Conservation (phyloP, 2,888 invertebrate species). For the Elmis aenea region DNA sequence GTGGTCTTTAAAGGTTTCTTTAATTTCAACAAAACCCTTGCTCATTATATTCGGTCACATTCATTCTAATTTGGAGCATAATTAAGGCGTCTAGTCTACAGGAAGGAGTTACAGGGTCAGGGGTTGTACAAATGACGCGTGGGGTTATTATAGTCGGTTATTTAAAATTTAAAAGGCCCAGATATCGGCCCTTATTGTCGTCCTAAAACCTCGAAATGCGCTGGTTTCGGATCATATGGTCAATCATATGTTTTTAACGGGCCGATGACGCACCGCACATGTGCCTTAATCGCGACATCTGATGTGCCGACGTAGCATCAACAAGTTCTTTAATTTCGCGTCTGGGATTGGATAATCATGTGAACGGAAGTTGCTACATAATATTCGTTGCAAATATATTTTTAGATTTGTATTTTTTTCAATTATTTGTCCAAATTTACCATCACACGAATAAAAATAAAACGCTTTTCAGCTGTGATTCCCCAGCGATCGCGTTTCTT, state of each 20-base stretch:
- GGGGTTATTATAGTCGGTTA: slow-evolving; percentile 8
- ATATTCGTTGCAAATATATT: slow-evolving; percentile 16
- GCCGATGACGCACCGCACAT: slow-evolving; percentile 17
- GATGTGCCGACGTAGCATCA: slow-evolving; percentile 15
- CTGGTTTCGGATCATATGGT: slow-evolving; percentile 17
- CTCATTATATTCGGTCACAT: slow-evolving; percentile 18
- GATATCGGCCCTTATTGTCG: slow-evolving; percentile 1
- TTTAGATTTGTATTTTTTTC: slow-evolving; percentile 9
- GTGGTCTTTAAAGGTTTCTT: slow-evolving; percentile 15
- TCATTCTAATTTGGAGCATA: slow-evolving; percentile 20
- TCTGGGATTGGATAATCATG: slow-evolving; percentile 18
- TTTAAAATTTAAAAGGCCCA: slow-evolving; percentile 19
- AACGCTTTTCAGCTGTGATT: slow-evolving; percentile 4
- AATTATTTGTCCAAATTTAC: slow-evolving; percentile 12
- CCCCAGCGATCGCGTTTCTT: no score
- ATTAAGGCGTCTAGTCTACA: slow-evolving; percentile 18
- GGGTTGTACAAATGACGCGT: slow-evolving; percentile 16
- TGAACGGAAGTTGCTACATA: slow-evolving; percentile 19
- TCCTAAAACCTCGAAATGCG: background rate
- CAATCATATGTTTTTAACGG: slow-evolving; percentile 18
- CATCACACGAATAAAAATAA: background rate
- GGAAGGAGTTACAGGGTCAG: slow-evolving; percentile 21
- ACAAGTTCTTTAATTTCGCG: slow-evolving; percentile 21
- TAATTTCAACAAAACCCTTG: slow-evolving; percentile 11
- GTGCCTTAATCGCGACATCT: slow-evolving; percentile 17